Evolutionary conservation across 2,888 invertebrate species (phyloP).

Genomic region (Polydesmus complanatus): DNA sequence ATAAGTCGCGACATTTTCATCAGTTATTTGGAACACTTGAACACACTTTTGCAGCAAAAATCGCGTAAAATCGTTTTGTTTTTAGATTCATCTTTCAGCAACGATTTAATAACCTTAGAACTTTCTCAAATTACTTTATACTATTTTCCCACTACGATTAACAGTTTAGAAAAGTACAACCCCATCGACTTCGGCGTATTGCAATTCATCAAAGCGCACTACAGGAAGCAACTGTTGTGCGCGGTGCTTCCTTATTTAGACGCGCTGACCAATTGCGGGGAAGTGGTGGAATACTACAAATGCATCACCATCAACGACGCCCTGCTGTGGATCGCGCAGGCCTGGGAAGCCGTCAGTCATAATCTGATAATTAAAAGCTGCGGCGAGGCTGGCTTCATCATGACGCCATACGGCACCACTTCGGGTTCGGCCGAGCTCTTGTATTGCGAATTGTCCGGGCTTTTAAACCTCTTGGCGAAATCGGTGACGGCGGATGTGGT

Average conservation of each 20-base stretch:
- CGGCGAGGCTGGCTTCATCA: conserved; percentile 8
- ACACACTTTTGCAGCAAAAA: conserved; percentile 6
- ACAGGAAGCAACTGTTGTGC: background rate
- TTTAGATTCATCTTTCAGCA: conserved; percentile 2
- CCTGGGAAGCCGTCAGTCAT: conserved; percentile 4
- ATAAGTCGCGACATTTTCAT: background rate
- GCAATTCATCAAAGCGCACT: conserved; percentile 1
- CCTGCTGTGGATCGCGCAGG: conserved; percentile 2
- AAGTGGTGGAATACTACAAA: background rate
- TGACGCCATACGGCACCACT: background rate
- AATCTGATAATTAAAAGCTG: conserved; percentile 1
- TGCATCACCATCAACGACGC: background rate
- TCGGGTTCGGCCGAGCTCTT: conserved; percentile 4
- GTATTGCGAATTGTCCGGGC: background rate
- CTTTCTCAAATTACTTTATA: conserved; percentile 4
- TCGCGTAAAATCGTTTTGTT: conserved; percentile 3
- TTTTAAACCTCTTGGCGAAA: background rate
- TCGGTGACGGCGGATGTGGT: background rate
- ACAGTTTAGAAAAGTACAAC: conserved; percentile 1
- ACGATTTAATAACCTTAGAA: conserved; percentile 1
- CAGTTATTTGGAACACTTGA: conserved; percentile 5
- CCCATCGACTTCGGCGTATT: conserved; percentile 9
- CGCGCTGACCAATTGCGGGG: background rate
- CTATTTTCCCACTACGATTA: conserved; percentile 9
- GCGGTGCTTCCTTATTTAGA: background rate